Conservation (phyloP, 2,113 vertebrate genomes). For the Chascanopsetta lugubris region DNA sequence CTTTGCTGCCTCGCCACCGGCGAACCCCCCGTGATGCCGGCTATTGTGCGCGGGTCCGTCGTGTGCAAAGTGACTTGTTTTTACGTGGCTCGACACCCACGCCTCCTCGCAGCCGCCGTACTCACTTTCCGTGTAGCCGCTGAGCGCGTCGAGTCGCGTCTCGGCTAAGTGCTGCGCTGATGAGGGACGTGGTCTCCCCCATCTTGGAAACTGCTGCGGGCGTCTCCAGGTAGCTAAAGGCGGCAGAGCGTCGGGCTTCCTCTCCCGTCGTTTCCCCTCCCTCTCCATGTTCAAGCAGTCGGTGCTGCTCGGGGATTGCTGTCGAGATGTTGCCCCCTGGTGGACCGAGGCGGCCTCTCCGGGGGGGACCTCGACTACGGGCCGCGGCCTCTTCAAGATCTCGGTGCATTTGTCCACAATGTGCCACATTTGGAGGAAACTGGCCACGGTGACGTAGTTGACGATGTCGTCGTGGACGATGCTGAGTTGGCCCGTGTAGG, state of each 20-base stretch:
- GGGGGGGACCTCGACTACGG: slow-evolving; percentile 15
- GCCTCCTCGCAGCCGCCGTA: slow-evolving; percentile 70
- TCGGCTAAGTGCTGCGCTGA: slow-evolving; percentile 65
- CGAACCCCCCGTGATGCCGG: slow-evolving; percentile 41
- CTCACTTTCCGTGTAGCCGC: slow-evolving; percentile 50
- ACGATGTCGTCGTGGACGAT: slow-evolving; percentile 83
- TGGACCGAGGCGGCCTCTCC: slow-evolving; percentile 36
- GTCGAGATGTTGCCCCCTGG: slow-evolving; percentile 61
- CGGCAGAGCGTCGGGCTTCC: slow-evolving; percentile 68
- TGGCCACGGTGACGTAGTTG: slow-evolving; percentile 85
- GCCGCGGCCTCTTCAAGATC: slow-evolving; percentile 76
- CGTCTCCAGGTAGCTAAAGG: slow-evolving; percentile 80
- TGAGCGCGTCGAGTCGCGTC: slow-evolving; percentile 65
- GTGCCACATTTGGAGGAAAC: slow-evolving; percentile 87
- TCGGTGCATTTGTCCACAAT: slow-evolving; percentile 86
- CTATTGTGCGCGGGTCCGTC: slow-evolving; percentile 43
- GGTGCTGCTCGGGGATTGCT: slow-evolving; percentile 83
- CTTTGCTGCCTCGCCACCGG: slow-evolving; percentile 45
- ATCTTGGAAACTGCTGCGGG: slow-evolving; percentile 74
- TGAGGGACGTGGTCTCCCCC: slow-evolving; percentile 57
- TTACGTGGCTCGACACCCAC: slow-evolving; percentile 54
- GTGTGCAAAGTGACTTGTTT: slow-evolving; percentile 35
- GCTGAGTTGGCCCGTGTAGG: slow-evolving; percentile 84
- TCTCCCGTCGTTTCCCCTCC: slow-evolving; percentile 64
- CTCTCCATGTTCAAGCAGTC: slow-evolving; percentile 75